A percentile compares a stretch with the other conserved stretches of the same genome.
Evolutionary conservation across 2,888 invertebrate species (phyloP).

Genomic region (Pasiphila rectangulata): DNA sequence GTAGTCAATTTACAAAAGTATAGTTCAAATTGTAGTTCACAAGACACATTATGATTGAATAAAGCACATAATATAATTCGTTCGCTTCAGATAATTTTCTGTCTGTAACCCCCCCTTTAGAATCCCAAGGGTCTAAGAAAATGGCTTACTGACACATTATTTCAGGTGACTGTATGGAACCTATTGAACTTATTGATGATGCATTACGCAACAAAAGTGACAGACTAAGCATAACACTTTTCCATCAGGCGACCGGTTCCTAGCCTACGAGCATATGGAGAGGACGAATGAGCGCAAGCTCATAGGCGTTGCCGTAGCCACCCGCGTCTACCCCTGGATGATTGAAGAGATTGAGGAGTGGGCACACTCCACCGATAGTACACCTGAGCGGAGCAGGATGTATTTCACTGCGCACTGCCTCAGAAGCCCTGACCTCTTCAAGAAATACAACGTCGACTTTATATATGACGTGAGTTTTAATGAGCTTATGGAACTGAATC

Average conservation of each 20-base stretch:
- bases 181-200: no score
- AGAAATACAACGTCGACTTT: constrained; percentile 62
- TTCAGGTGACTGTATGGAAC: no score
- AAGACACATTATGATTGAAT: no score
- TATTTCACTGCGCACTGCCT: constrained; percentile 77
- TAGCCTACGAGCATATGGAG: constrained; percentile 55
- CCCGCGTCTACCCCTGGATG: constrained; percentile 74
- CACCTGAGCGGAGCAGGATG: constrained; percentile 65
- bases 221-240: neutral
- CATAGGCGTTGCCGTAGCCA: constrained; percentile 72
- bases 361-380: constrained; percentile 64
- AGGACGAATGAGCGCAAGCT: constrained; percentile 61
- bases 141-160: no score
- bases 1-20: no score
- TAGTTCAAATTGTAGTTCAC: no score
- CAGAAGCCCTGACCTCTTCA: constrained; percentile 67
- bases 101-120: no score
- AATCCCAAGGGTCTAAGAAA: no score
- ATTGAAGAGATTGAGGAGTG: constrained; percentile 74
- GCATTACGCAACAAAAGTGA: no score
- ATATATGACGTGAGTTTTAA: constrained; percentile 72
- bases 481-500: no score
- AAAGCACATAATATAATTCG: no score
- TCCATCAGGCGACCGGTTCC: constrained; percentile 52
- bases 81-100: no score